phyloP scores from a whole-genome alignment of 2,888 invertebrate genomes.

The Agrochola macilenta region DNA sequence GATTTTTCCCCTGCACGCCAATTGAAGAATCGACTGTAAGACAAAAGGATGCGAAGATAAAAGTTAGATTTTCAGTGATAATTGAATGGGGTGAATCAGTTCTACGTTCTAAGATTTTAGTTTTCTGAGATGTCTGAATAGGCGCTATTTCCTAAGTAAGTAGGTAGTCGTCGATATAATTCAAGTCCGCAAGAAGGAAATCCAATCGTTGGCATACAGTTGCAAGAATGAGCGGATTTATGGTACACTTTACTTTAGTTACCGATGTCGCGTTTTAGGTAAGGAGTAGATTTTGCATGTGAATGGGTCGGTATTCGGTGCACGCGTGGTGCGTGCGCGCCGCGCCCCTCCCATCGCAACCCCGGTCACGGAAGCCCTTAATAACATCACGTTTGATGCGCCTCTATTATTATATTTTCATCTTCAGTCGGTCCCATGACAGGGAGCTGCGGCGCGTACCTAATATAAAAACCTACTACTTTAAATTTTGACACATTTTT shows the following conservation, averaged over 20 bases:
- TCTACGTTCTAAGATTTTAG: slow-evolving; percentile 16
- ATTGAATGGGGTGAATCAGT: slow-evolving; percentile 38
- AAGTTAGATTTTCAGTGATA: slow-evolving; percentile 43
- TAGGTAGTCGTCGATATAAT: slow-evolving; percentile 57
- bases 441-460: slow-evolving; percentile 80
- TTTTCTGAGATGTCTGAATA: background rate
- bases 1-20: slow-evolving; percentile 82
- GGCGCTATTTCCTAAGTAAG: slow-evolving; percentile 17
- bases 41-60: slow-evolving; percentile 68
- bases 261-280: slow-evolving; percentile 74
- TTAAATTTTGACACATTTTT: slow-evolving; percentile 76
- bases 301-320: slow-evolving; percentile 84
- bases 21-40: slow-evolving; percentile 79
- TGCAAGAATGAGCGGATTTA: slow-evolving; percentile 74
- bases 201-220: slow-evolving; percentile 64
- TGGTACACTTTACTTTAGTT: slow-evolving; percentile 73
- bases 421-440: slow-evolving; percentile 87
- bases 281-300: slow-evolving; percentile 86
- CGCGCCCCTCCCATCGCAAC: slow-evolving; percentile 74
- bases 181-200: slow-evolving; percentile 66
- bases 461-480: slow-evolving; percentile 72
- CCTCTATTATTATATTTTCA: slow-evolving; percentile 91
- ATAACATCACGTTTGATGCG: slow-evolving; percentile 91
- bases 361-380: slow-evolving; percentile 88
- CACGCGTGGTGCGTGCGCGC: slow-evolving; percentile 86